These are phyloP conservation scores for Podiceps cristatus DNA, from an alignment of 2,113 vertebrate species.

Conservation along the genomic window DNA sequence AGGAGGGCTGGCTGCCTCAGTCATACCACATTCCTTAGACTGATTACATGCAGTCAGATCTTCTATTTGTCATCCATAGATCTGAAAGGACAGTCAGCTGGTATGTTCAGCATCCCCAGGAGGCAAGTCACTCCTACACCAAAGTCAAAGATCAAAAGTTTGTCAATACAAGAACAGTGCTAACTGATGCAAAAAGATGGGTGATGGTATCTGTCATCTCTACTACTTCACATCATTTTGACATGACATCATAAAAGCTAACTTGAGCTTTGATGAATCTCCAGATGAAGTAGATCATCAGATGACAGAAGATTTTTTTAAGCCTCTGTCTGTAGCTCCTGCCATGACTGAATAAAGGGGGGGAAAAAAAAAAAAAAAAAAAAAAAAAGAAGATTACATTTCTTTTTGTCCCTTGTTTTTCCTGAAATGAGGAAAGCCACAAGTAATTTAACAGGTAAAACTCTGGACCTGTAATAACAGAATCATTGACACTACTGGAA, in stretches of 20 bases:
- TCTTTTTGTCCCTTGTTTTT: not conserved
- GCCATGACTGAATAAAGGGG: too few relatives aligned
- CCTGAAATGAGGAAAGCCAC: not conserved
- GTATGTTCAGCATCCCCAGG: not conserved
- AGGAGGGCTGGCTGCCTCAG: not conserved
- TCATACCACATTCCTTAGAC: not conserved
- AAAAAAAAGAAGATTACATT: too few relatives aligned
- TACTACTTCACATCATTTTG: not conserved
- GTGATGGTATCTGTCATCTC: not conserved
- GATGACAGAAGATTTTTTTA: not conserved
- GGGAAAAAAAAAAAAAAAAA: too few relatives aligned
- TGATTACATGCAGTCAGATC: not conserved
- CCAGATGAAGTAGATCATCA: not conserved
- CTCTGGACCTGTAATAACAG: not conserved
- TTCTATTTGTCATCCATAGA: not conserved
- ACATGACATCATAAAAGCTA: not conserved
- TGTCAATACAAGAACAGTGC: not conserved
- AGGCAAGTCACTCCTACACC: not conserved
- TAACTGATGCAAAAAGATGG: not conserved
- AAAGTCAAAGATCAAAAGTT: conserved; percentile 13
- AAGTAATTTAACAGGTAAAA: not conserved
- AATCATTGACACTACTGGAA: not conserved
- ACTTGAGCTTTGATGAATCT: not conserved
- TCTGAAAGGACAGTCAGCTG: not conserved
- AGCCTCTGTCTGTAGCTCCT: not conserved